Conservation (phyloP, 2,888 invertebrate species). For the Pammene aurita region DNA sequence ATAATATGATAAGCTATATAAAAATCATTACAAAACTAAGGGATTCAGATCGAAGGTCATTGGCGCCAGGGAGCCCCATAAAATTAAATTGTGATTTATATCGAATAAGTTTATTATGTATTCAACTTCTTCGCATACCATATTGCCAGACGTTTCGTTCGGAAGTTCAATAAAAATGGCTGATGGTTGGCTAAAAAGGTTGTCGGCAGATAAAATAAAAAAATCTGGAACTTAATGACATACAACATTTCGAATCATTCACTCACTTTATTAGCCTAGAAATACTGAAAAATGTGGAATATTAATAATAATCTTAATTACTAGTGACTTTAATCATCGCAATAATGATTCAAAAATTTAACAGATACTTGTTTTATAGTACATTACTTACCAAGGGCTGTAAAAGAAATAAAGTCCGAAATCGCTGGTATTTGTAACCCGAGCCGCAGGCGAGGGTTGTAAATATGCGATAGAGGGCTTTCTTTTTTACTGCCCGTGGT, state of each 20-base stretch:
- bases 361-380: slow-evolving; percentile 4
- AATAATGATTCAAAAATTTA: slow-evolving; percentile 2
- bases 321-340: slow-evolving; percentile 5
- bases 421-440: too few species aligned
- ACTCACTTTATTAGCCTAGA: slow-evolving; percentile 27
- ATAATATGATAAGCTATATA: too few species aligned
- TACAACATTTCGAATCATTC: slow-evolving; percentile 34
- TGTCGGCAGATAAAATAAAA: slow-evolving; percentile 1
- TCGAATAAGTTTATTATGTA: too few species aligned
- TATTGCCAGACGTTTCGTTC: neutral
- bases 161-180: neutral
- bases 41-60: too few species aligned
- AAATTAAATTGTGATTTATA: too few species aligned
- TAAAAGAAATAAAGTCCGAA: too few species aligned
- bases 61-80: too few species aligned
- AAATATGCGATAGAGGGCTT: too few species aligned
- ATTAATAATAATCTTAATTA: slow-evolving; percentile 15
- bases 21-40: too few species aligned
- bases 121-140: neutral
- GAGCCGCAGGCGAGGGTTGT: too few species aligned
- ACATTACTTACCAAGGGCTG: too few species aligned
- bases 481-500: too few species aligned
- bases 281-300: slow-evolving; percentile 32
- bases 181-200: slow-evolving; percentile 10
- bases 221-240: neutral